phyloP scores from a whole-genome alignment of 2,797 vertebrate species.

The Amphiprion clarkii region DNA sequence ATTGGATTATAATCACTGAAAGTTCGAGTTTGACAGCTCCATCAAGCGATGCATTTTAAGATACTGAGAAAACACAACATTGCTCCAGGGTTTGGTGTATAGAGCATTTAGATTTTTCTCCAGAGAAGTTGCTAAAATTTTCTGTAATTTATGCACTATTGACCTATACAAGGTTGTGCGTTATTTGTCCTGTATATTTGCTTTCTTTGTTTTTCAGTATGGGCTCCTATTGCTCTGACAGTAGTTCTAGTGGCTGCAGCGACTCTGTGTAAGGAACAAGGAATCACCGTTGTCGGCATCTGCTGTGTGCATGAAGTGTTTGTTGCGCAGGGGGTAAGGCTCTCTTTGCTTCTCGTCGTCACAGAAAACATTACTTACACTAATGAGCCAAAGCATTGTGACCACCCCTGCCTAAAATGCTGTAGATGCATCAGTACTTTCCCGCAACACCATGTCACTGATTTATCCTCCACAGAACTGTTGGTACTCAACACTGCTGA shows the following conservation, averaged over 20 bases:
- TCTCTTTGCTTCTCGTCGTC: not conserved
- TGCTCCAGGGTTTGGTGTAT: not conserved
- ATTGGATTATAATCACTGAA: no score
- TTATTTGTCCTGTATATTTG: not conserved
- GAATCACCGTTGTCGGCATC: slow-evolving; percentile 98
- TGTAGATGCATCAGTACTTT: not conserved
- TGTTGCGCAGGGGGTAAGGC: slow-evolving; percentile 95
- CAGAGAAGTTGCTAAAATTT: not conserved
- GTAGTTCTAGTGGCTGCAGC: slow-evolving; percentile 94
- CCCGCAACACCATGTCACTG: not conserved
- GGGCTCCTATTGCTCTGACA: slow-evolving; percentile 93
- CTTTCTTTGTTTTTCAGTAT: slow-evolving; percentile 83
- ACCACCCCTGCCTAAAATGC: not conserved
- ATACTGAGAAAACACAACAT: not conserved
- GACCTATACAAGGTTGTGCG: not conserved
- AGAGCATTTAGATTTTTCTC: not conserved
- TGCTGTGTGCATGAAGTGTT: slow-evolving; percentile 98
- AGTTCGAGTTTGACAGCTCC: not conserved
- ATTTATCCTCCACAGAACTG: not conserved
- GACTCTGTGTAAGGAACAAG: slow-evolving; percentile 98
- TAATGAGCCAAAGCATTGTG: not conserved
- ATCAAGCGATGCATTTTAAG: not conserved
- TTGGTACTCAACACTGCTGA: not conserved
- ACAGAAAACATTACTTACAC: not conserved
- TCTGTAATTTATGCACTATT: not conserved